phyloP scores from a whole-genome alignment of 2,888 invertebrate species.

The Meloe dianella region DNA sequence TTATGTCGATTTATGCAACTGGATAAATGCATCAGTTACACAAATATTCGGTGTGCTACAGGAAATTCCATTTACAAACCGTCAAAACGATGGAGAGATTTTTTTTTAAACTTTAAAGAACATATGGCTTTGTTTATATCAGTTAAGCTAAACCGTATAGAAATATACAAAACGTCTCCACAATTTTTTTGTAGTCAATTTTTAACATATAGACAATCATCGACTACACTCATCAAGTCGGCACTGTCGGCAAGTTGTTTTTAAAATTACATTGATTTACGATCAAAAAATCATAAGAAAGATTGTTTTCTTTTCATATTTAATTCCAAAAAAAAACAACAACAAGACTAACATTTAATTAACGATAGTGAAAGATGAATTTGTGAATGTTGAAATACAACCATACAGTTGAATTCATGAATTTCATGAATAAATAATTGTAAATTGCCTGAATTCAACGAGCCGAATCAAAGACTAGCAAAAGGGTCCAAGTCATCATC shows the following conservation, averaged over 20 bases:
- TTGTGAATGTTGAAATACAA: background rate
- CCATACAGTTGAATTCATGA: background rate
- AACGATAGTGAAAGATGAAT: background rate
- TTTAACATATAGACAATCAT: slow-evolving; percentile 5
- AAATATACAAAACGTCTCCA: slow-evolving; percentile 11
- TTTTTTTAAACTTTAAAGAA: background rate
- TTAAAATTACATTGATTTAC: background rate
- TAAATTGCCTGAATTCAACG: slow-evolving; percentile 8
- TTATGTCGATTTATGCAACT: background rate
- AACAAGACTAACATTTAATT: background rate
- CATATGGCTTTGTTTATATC: slow-evolving; percentile 10
- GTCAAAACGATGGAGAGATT: slow-evolving; percentile 3
- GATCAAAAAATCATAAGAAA: background rate
- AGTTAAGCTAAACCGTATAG: background rate
- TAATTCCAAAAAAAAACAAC: background rate
- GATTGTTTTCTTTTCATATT: background rate
- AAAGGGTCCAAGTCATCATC: slow-evolving; percentile 9
- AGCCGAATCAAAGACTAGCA: slow-evolving; percentile 1
- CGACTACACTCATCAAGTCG: slow-evolving; percentile 9
- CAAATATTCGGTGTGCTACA: background rate
- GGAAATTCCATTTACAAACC: slow-evolving; percentile 10
- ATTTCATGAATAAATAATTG: slow-evolving; percentile 8
- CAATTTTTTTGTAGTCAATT: slow-evolving; percentile 5
- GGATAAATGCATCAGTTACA: background rate
- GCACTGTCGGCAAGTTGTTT: slow-evolving; percentile 6